Base-by-base conservation (phyloP, 2,888 invertebrate genomes). In the Phengaris arion region DNA sequence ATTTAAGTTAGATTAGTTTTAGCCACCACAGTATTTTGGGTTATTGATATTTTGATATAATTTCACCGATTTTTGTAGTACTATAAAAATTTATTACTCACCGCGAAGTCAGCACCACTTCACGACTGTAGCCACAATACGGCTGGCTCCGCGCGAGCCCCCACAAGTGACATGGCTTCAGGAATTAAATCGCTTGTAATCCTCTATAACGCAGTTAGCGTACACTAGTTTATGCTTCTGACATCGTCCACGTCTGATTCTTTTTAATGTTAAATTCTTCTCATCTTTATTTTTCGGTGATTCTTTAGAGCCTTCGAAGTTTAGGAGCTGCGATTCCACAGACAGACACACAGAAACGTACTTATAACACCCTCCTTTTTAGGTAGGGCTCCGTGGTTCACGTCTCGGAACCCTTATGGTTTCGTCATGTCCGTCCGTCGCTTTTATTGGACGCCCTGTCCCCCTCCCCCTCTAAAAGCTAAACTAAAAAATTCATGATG, bases 131-230 rank as follows among this genome's bases (percentile, higher is more conserved):
- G 73, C 75, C 74, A 64, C 75, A 79, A 79, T 79, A 74, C 77
- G 70, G 64, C 52, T 74, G 74, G 64, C 68, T 55, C 68, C 48
- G 48, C 54, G 76, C 15, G 90, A 91, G 80, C 78, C 83, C 91
- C 81, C 82, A 83, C 86, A 89, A 91, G 89, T 91, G 90, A 86
- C 76, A 79, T 83, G 92, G 92, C 91, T 91, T 93, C 92, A 76
- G 74, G 86, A 85, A 89, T 89, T 90, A 90, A 87, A 88, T 83
- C 81, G 86, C 51, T 77, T 72, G 74, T 80, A 80, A 81, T 80
- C 79, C 79, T 45, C 74, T 76, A 72, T 81, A 81, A 81, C 76
- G 79, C 79, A 77, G 76, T 81, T 81, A 81, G 76, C 7, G 10
- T 55, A 64, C 15, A 76, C 78, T 76, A 78, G 51, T 46, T 74